Base-by-base conservation (phyloP, 2,797 vertebrate genomes). In the Enoplosus armatus region DNA sequence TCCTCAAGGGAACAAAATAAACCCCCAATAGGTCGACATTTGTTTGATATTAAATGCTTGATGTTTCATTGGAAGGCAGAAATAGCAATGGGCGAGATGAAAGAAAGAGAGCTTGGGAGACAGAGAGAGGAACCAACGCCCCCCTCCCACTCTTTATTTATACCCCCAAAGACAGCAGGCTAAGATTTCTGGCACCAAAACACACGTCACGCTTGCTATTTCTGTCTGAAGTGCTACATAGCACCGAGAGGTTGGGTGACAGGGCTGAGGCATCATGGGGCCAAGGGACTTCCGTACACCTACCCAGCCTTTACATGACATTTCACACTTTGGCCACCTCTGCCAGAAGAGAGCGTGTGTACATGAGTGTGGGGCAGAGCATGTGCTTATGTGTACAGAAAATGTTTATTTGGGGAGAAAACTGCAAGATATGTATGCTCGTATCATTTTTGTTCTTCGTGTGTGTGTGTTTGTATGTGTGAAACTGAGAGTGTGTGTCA, bases 111-210 rank as follows among this genome's bases (percentile, higher is more conserved):
- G 61, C 41, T 64, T 51, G 31, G 31, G 71, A 84, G 79, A 91
- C 83, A 85, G 69, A 67, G 61, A 62, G 75, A 79, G 22, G 60
- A 56, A 75, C 75, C 81, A 71, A 63, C 4, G 37, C n/a, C 50
- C 67, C 75, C 78, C 77, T 45, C 63, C 71, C 56, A 0, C 70
- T 85, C 83, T 92, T 89, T 92, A 88, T 89, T 94, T 95, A 91
- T 95, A 94, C 91, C 22, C 71, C 89, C 77, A 92, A 93, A 54
- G 90, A 92, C 87, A 87, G 82, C 85, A 48, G 91, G 93, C 86
- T 96, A 95, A 94, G 95, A 96, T 96, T 97, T 95, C 71, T 96
- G 96, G 95, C 95, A 96, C 94, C 93, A 94, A 85, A 94, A 95
- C 90, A 83, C 86, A 91, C 93, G 87, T 93, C 95, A 95, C 93